phyloP scores from a whole-genome alignment of 2,888 invertebrate species.

The Lithophane ornitopus region DNA sequence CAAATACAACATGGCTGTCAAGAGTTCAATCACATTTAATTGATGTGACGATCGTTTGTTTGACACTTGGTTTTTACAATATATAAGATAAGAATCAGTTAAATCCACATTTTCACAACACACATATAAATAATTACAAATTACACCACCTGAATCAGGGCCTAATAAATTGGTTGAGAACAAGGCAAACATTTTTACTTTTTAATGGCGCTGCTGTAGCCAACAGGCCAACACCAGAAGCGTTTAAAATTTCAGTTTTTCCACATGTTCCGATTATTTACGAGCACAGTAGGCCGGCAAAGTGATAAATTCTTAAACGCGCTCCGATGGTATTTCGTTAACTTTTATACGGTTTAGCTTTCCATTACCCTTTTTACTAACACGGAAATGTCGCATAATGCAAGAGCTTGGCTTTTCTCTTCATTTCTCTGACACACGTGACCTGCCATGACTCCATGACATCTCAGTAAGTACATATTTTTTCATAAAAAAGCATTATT shows the following conservation, averaged over 20 bases:
- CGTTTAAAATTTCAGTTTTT: conserved; percentile 41
- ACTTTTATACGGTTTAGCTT: conserved; percentile 47
- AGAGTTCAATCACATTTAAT: conserved; percentile 29
- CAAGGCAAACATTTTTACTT: conserved; percentile 13
- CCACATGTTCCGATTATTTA: conserved; percentile 53
- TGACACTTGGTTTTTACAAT: not conserved
- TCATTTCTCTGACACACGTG: not conserved
- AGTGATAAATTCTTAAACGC: conserved; percentile 53
- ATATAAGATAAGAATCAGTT: not conserved
- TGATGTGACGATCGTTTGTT: conserved; percentile 1
- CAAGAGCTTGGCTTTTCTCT: not conserved
- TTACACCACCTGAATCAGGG: not conserved
- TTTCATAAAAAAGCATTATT: not conserved
- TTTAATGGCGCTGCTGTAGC: conserved; percentile 3
- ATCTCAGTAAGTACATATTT: not conserved
- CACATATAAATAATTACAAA: not conserved
- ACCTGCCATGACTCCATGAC: not conserved
- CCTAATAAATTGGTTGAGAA: not conserved
- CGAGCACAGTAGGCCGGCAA: conserved; percentile 16
- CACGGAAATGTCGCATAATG: not conserved
- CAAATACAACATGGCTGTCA: conserved; percentile 2
- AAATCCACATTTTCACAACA: not conserved
- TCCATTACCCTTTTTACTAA: conserved; percentile 18
- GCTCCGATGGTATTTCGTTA: conserved; percentile 24
- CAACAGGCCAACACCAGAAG: conserved; percentile 22